phyloP scores from a whole-genome alignment of 2,797 vertebrate species.

The Artibeus lituratus region DNA sequence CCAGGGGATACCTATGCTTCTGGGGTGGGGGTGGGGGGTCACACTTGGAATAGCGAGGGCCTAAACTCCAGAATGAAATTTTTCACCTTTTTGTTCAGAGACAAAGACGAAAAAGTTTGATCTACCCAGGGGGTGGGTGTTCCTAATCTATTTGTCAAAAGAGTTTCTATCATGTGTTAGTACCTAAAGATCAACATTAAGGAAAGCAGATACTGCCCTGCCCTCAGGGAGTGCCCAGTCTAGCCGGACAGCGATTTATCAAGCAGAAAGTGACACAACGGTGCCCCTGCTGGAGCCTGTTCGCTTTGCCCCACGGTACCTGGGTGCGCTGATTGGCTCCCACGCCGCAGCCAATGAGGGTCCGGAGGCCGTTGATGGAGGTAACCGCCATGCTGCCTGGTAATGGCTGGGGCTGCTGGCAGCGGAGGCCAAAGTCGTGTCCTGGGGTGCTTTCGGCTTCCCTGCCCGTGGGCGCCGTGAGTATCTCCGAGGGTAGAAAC shows the following conservation, averaged over 20 bases:
- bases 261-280: neutral
- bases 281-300: rapidly evolving
- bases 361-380: neutral
- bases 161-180: neutral
- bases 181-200: neutral
- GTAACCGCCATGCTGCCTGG: slow-evolving; percentile 42
- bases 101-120: neutral
- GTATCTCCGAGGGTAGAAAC: neutral
- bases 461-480: slow-evolving; percentile 48
- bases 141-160: neutral
- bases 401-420: slow-evolving; percentile 28
- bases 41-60: neutral
- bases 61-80: neutral
- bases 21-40: neutral
- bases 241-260: neutral
- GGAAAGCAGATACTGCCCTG: neutral
- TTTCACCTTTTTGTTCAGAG: neutral
- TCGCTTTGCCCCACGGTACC: rapidly evolving
- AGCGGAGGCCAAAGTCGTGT: neutral
- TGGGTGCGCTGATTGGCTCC: slow-evolving; percentile 34
- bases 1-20: neutral
- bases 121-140: neutral
- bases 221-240: neutral
- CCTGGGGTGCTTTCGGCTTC: neutral
- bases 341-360: neutral